Evolutionary conservation across 2,888 invertebrate genomes (phyloP), one percentile per base, ranked within the genome.

Genomic region (Lacanobia oleracea): DNA sequence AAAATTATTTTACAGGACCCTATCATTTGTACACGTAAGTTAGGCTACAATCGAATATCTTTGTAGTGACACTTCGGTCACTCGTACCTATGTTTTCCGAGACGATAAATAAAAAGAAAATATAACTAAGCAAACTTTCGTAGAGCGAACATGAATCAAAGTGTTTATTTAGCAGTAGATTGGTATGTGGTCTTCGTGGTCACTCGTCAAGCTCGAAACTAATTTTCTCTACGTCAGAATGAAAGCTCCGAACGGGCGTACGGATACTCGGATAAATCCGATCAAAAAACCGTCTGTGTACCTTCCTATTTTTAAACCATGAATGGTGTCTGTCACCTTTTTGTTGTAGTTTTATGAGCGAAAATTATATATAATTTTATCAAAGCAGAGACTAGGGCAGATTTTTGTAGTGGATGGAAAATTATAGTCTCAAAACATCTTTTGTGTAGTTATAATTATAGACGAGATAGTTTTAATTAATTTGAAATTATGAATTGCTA

Each of bases 201-300:
- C 86, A 86, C 87, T 79, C 84, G 87, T 86, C 87, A 88, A 91
- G 91, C 91, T 82, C 89, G 88, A 94, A 95, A 94, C 94, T 94
- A 94, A 95, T 95, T 94, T 94, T 93, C 92, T 89, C 84, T 87
- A 89, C 91, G 93, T 94, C 93, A 94, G 87, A 86, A 86, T 81
- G 88, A 88, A 87, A 86, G 79, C 83, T 85, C 84, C 85, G 83
- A 84, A 86, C 83, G 86, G 78, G 86, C 82, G 81, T 83, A 83
- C 83, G 78, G 85, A 86, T 89, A 86, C 88, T 86, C 88, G 87
- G 89, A 88, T 90, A 90, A 83, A 87, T 88, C 83, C 81, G 87
- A 87, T 88, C 83, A 84, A 87, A 88, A 56, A 14, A 53, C 27
- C 6, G 51, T 27, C 10, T 9, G 4, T 40, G 18, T 59, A 21